Evolutionary conservation across 2,888 invertebrate genomes (phyloP).

Genomic region (Caenorhabditis sp.): DNA sequence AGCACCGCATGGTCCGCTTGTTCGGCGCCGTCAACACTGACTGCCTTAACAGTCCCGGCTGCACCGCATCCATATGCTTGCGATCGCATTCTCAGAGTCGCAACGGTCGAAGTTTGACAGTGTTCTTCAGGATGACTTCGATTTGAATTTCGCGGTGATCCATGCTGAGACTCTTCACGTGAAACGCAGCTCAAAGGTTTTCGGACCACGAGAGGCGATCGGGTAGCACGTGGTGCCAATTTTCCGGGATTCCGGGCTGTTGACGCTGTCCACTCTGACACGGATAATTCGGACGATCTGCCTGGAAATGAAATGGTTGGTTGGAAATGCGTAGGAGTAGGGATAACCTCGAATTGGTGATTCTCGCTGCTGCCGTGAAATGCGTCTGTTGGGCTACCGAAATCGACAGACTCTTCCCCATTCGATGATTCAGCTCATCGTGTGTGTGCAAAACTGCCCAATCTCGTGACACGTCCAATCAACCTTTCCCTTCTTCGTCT

Average conservation of each 20-base stretch:
- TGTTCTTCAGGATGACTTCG: constrained; percentile 27
- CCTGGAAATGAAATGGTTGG: too few species aligned
- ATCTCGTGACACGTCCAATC: constrained; percentile 65
- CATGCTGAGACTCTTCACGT: constrained; percentile 54
- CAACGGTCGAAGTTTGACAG: constrained; percentile 29
- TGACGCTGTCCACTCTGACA: constrained; percentile 63
- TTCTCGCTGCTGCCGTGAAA: constrained; percentile 44
- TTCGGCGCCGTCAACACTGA: constrained; percentile 43
- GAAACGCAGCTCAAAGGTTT: constrained; percentile 64
- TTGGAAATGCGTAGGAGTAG: too few species aligned
- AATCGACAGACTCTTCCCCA: constrained; percentile 20
- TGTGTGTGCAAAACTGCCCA: constrained; percentile 63
- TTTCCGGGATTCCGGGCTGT: constrained; percentile 44
- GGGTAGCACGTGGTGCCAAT: constrained; percentile 21
- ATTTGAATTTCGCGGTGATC: constrained; percentile 39
- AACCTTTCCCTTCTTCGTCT: too few species aligned
- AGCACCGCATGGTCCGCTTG: constrained; percentile 27
- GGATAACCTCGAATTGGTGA: constrained; percentile 59
- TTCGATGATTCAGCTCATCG: constrained; percentile 59
- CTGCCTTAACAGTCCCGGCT: constrained; percentile 51
- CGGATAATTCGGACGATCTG: constrained; percentile 64
- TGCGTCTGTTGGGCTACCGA: constrained; percentile 44
- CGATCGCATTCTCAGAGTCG: constrained; percentile 53
- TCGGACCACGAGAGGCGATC: constrained; percentile 3
- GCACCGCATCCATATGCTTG: constrained; percentile 53